Conservation (phyloP, 2,797 vertebrate genomes). For the Gallinago solitaria region DNA sequence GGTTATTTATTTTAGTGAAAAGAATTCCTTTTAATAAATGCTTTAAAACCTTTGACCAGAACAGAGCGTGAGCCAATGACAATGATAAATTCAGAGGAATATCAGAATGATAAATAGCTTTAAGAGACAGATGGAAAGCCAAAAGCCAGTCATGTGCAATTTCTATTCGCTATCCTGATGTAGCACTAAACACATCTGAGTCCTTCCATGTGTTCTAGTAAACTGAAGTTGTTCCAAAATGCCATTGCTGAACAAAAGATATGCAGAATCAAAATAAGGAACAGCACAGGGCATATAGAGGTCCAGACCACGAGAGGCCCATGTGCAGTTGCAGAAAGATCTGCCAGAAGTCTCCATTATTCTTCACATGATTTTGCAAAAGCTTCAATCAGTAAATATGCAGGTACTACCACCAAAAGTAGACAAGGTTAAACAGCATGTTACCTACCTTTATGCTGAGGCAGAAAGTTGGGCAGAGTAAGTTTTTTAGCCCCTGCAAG, state of each 20-base stretch:
- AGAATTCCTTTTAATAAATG: conserved; percentile 27
- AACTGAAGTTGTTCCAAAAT: conserved; percentile 28
- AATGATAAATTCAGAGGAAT: conserved; percentile 22
- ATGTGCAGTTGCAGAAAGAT: not conserved
- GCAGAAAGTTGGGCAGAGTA: not conserved
- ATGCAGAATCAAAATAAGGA: conserved; percentile 26
- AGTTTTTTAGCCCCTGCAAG: not conserved
- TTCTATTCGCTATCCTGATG: not conserved
- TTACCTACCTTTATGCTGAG: not conserved
- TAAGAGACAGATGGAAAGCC: conserved; percentile 18
- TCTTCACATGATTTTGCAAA: not conserved
- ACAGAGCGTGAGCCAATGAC: not conserved
- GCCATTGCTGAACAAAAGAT: not conserved
- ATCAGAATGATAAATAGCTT: conserved; percentile 37
- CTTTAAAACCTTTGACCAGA: conserved; percentile 52
- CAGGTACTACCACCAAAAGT: not conserved
- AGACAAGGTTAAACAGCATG: not conserved
- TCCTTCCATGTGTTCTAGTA: conserved; percentile 28
- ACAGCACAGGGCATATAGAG: not conserved
- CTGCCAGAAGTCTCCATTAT: not conserved
- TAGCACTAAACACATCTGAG: conserved; percentile 44
- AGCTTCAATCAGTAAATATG: not conserved
- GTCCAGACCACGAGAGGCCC: not conserved
- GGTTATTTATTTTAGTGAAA: conserved; percentile 27
- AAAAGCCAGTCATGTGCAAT: conserved; percentile 2